phyloP scores from a whole-genome alignment of 2,888 invertebrate species.

The Therioaphis trifolii region DNA sequence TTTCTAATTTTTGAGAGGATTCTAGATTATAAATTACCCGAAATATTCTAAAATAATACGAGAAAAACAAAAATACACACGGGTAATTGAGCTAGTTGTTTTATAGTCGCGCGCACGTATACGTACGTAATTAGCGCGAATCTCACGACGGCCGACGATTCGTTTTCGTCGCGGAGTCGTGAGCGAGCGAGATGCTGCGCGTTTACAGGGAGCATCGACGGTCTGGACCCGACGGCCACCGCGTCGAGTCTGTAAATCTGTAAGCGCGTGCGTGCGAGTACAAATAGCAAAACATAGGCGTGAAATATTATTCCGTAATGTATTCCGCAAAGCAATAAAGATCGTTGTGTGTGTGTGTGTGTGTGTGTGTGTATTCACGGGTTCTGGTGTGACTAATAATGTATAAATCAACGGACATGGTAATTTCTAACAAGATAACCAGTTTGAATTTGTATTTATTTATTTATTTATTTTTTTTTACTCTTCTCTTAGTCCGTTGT shows the following conservation, averaged over 20 bases:
- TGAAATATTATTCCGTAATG: constrained; percentile 58
- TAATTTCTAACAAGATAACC: constrained; percentile 60
- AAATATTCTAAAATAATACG: too few species aligned
- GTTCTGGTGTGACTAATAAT: constrained; percentile 27
- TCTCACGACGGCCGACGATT: too few species aligned
- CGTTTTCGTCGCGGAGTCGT: too few species aligned
- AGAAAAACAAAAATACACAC: too few species aligned
- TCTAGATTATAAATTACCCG: too few species aligned
- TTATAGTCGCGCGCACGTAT: too few species aligned
- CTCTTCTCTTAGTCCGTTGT: not conserved
- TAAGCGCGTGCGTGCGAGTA: not conserved
- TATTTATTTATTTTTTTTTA: too few species aligned
- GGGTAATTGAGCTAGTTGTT: too few species aligned
- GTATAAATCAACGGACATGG: constrained; percentile 54
- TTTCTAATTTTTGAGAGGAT: too few species aligned
- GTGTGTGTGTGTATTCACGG: constrained; percentile 8
- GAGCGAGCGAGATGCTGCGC: not conserved
- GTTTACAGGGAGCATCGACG: not conserved
- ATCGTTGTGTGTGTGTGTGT: not conserved
- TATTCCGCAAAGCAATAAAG: constrained; percentile 54
- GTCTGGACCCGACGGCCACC: too few species aligned
- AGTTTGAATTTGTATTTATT: constrained; percentile 12
- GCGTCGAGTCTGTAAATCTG: too few species aligned
- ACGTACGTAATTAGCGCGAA: too few species aligned
- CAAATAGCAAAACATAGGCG: constrained; percentile 37